phyloP scores from a whole-genome alignment of 2,797 vertebrate species.

The Micropoecilia bifurca region DNA sequence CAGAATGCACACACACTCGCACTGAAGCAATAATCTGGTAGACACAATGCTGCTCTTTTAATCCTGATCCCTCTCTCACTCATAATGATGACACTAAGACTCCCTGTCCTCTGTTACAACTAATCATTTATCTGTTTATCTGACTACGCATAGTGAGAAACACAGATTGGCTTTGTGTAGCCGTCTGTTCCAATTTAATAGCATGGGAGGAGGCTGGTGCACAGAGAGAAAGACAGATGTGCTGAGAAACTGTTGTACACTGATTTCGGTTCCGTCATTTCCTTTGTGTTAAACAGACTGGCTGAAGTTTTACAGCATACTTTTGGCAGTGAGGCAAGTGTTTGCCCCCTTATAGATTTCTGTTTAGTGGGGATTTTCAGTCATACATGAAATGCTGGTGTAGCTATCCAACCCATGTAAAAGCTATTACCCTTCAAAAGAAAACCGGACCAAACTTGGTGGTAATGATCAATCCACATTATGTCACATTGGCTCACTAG shows the following conservation, averaged over 20 bases:
- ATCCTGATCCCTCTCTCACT: constrained; percentile 65
- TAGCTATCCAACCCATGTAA: not conserved
- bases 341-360: not conserved
- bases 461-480: not conserved
- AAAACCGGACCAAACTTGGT: not conserved
- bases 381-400: not conserved
- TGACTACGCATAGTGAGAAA: constrained; percentile 53
- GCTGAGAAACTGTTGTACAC: constrained; percentile 39
- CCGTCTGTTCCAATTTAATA: constrained; percentile 54
- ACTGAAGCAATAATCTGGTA: constrained; percentile 60
- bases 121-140: constrained; percentile 77
- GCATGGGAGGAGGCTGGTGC: constrained; percentile 40
- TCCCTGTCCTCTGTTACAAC: constrained; percentile 67
- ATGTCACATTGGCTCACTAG: not conserved
- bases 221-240: constrained; percentile 54
- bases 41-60: constrained; percentile 72
- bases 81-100: constrained; percentile 68
- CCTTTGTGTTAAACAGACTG: constrained; percentile 32
- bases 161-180: constrained; percentile 68
- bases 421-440: not conserved
- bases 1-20: constrained; percentile 27
- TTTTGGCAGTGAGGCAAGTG: constrained; percentile 6
- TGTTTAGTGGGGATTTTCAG: not conserved
- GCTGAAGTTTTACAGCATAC: constrained; percentile 56
- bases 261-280: constrained; percentile 40